Evolutionary conservation across 2,797 vertebrate species (phyloP), one percentile per base, ranked within the genome.

Genomic region (Peromyscus eremicus): DNA sequence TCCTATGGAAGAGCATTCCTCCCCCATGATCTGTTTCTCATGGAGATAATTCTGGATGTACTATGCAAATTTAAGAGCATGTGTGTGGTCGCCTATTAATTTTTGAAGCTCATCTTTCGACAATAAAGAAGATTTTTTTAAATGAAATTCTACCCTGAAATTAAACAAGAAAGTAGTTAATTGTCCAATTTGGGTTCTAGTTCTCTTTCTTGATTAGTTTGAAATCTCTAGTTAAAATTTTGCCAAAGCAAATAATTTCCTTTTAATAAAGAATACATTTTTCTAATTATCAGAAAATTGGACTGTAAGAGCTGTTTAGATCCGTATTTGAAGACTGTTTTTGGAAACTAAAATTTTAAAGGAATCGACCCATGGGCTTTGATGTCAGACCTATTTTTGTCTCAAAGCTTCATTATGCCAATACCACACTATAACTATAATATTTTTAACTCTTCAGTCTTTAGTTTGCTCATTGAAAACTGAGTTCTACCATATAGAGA

Each of bases 1-100:
- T 8, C 5, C 71, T 97, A 37, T 91, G 98, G 93, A 95, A 95
- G 76, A 75, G 14, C 23, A 11, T 17, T 7, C 68, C 81, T 79
- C 40, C 23, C 34, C 77, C 12, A 0, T 19, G 29, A 37, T 98
- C 85, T 92, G 66, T 46, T 96, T 75, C 85, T 40, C 17, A 75
- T 60, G 11, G 57, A 2, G 49, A 92, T 57, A 37, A 40, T 95
- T 97, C 97, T 91, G 37, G 77, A 89, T 81, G 94, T 43, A 91
- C 79, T 60, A 62, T 85, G 70, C 0, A 71, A 21, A 55, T 76
- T 70, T 49, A 64, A 89, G 85, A 97, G 93, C 0, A 87, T 62
- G 94, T 94, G 8, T 81, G 40, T 83, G 21, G 9, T 29, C 79
- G n/a, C 82, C 55, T 43, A 79, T 90, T 77, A n/a, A 77, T 34